These are phyloP conservation scores for Oscheius myriophilus DNA, from an alignment of 2,888 invertebrate genomes.

Conservation along the genomic window DNA sequence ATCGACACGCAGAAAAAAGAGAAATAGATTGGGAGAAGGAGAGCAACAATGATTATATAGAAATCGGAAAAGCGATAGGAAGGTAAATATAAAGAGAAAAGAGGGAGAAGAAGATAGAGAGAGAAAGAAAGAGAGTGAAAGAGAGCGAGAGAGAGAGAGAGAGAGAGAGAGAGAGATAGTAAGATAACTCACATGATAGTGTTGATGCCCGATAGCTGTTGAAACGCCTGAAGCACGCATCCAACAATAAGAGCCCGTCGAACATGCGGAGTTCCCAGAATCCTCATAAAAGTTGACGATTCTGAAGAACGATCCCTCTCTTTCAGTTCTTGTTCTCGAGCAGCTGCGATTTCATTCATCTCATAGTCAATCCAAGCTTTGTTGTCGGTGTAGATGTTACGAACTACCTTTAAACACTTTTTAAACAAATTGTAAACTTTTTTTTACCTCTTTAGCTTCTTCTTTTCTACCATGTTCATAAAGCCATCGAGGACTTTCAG, in stretches of 20 bases:
- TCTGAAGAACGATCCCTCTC: background rate
- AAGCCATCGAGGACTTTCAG: conserved; percentile 74
- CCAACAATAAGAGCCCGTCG: conserved; percentile 73
- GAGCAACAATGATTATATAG: no score
- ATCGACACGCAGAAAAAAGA: no score
- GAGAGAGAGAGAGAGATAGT: no score
- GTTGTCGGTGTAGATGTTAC: conserved; percentile 45
- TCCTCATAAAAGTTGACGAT: conserved; percentile 26
- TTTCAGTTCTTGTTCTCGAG: conserved; percentile 21
- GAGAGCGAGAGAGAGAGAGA: no score
- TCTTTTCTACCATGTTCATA: conserved; percentile 36
- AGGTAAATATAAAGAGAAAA: no score
- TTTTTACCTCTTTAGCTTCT: conserved; percentile 34
- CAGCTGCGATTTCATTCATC: conserved; percentile 41
- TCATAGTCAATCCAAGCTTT: conserved; percentile 50
- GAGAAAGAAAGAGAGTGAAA: no score
- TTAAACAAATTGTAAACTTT: background rate
- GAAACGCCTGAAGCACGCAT: conserved; percentile 74
- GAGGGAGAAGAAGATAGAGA: no score
- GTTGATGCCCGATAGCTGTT: conserved; percentile 64
- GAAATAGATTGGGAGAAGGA: no score
- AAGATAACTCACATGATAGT: conserved; percentile 72
- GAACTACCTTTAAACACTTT: conserved; percentile 29
- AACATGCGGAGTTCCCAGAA: conserved; percentile 55
- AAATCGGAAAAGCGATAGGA: no score